Base-by-base conservation (phyloP, 2,888 invertebrate genomes). In the Blomia tropicalis region DNA sequence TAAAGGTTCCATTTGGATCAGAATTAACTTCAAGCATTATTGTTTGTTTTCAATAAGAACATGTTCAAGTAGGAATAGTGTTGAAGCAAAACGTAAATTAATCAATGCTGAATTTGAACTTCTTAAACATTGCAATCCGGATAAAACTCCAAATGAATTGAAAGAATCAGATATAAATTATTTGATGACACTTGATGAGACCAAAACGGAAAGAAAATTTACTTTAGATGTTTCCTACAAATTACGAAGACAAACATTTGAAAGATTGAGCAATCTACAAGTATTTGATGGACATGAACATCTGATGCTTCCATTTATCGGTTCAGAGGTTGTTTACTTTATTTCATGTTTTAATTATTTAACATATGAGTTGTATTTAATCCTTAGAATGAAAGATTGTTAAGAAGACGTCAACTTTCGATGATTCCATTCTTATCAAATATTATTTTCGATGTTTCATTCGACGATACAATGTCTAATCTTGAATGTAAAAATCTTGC, bases 401-500 rank as follows among this genome's bases (percentile, higher is more conserved):
- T 3, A 2, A 2, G 2, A 29, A 23, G 56, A 25, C 2, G 11
- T 19, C 56, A 27, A 31, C 29, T 56, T 3, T 56, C 56, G 36
- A 31, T 56, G 31, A 36, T 36, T 25, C 56, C 56, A 31, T 56
- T 56, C 29, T 17, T 56, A 22, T 11, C 56, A 30, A 62, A 62
- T 27, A 67, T 92, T 29, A 79, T 92, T 3, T 74, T 90, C 58
- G 92, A 93, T 71, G 83, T 88, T 71, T 82, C 84, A 36, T 92
- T 84, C 75, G 84, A 86, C 70, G 69, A 79, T 0, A 71, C 82
- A 67, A 92, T 93, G 92, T 81, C 76, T 0, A 70, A 70, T 17
- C 73, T 78, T 51, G 92, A 93, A 76, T 76, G 78, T 4, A 70
- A 76, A 0, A 84, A 86, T 75, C 83, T 85, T 69, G 85, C 85